Conservation (phyloP, 2,888 invertebrate genomes). For the Marasmarcha lunaedactyla region DNA sequence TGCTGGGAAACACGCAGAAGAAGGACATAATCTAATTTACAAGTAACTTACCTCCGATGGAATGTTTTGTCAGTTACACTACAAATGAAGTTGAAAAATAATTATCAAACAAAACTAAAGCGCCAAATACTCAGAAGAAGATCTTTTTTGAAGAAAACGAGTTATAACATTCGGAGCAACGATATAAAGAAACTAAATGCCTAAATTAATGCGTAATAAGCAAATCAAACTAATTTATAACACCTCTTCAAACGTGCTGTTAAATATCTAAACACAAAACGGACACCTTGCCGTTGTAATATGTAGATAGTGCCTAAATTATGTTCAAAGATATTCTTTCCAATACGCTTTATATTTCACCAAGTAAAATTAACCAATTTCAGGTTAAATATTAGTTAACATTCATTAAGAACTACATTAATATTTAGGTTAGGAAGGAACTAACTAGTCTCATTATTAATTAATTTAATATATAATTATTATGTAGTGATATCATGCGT, state of each 20-base stretch:
- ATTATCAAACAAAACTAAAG: background rate
- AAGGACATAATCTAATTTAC: constrained; percentile 44
- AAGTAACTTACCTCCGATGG: too few relatives aligned
- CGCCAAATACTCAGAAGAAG: background rate
- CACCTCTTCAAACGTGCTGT: too few relatives aligned
- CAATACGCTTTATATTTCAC: constrained; percentile 55
- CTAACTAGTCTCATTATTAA: constrained; percentile 65
- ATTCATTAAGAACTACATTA: constrained; percentile 33
- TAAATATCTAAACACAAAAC: too few relatives aligned
- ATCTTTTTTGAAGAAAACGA: background rate
- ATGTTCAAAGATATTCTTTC: constrained; percentile 31
- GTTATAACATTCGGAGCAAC: too few relatives aligned
- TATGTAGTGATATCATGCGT: constrained; percentile 54
- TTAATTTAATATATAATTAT: constrained; percentile 47
- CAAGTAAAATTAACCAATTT: constrained; percentile 58
- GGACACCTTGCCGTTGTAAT: background rate
- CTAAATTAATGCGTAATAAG: too few relatives aligned
- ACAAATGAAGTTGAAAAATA: too few relatives aligned
- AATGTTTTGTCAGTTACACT: too few relatives aligned
- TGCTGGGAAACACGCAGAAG: constrained; percentile 56
- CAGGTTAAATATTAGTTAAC: constrained; percentile 27
- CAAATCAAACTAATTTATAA: too few relatives aligned
- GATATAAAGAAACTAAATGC: too few relatives aligned
- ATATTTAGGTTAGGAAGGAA: constrained; percentile 54
- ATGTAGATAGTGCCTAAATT: background rate